These are phyloP conservation scores for Epizoanthus stellaris DNA, from an alignment of 92 coral and sea anemone genomes.

Conservation along the genomic window DNA sequence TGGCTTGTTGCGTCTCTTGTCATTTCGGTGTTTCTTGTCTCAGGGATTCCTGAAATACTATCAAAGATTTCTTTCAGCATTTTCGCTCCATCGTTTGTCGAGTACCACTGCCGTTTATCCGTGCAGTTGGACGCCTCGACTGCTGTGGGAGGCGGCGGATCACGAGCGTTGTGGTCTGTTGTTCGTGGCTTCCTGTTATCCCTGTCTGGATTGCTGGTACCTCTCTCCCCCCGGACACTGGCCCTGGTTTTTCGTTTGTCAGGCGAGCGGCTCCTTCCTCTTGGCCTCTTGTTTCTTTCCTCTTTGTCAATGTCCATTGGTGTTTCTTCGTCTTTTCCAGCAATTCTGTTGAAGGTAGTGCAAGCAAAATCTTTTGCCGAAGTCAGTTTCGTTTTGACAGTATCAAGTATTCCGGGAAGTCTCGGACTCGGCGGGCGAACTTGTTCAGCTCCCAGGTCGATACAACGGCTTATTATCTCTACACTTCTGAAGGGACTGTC, in stretches of 20 bases:
- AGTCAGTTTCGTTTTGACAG: not conserved
- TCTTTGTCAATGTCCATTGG: conserved; percentile 20
- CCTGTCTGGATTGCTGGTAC: too few relatives aligned
- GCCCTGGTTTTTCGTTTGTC: conserved; percentile 3
- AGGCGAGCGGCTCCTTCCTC: not conserved
- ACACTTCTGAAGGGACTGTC: conserved; percentile 40
- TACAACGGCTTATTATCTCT: not conserved
- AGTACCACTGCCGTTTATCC: conserved; percentile 39
- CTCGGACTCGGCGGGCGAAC: not conserved
- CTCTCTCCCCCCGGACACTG: too few relatives aligned
- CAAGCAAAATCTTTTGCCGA: not conserved
- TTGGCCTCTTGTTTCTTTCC: not conserved
- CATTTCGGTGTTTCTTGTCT: conserved; percentile 7
- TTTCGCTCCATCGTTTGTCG: conserved; percentile 8
- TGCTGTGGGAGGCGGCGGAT: not conserved
- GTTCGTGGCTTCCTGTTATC: not conserved
- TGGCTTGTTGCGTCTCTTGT: conserved; percentile 15
- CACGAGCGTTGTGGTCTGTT: not conserved
- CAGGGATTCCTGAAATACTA: conserved; percentile 21
- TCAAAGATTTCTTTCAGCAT: conserved; percentile 4
- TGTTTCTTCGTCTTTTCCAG: not conserved
- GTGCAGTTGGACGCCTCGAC: conserved; percentile 30
- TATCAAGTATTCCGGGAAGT: not conserved
- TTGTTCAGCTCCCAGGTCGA: conserved; percentile 45
- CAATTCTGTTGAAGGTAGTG: not conserved